These are phyloP conservation scores for Scartelaos histophorus DNA, from an alignment of 2,113 vertebrate species.

Conservation along the genomic window DNA sequence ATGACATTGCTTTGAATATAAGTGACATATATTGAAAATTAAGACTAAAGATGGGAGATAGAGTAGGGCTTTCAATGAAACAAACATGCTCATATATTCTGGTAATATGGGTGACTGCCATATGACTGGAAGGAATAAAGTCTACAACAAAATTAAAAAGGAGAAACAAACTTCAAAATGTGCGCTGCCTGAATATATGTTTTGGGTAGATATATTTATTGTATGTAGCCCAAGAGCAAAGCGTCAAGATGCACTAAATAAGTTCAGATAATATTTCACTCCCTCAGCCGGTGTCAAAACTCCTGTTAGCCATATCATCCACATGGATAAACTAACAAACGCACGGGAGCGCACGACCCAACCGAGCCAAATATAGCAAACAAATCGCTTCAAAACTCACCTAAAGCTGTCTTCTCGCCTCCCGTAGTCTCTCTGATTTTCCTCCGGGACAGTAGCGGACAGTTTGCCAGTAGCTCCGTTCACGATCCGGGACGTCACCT, in stretches of 20 bases:
- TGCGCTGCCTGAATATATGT: no score
- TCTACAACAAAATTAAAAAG: not conserved
- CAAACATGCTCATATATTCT: no score
- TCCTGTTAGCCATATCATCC: not conserved
- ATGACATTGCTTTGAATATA: no score
- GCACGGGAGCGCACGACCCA: not conserved
- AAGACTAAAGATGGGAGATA: no score
- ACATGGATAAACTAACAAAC: not conserved
- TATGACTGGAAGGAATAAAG: not conserved
- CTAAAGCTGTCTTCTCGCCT: not conserved
- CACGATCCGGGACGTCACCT: constrained; percentile 3
- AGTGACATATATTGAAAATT: no score
- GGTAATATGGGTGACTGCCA: not conserved
- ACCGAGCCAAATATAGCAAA: not conserved
- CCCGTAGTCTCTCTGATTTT: not conserved
- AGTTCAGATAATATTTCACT: not conserved
- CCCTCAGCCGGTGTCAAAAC: not conserved
- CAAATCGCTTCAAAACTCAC: not conserved
- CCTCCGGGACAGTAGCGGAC: not conserved
- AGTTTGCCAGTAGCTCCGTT: not conserved
- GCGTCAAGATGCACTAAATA: no score
- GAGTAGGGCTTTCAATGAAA: no score
- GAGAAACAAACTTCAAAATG: not conserved
- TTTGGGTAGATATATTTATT: not conserved
- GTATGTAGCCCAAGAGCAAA: not conserved